A percentile compares a stretch with the other conserved stretches of the same genome.
These are phyloP conservation scores for Formicarius rufipectus DNA, from an alignment of 2,113 vertebrate species.

Conservation along the genomic window DNA sequence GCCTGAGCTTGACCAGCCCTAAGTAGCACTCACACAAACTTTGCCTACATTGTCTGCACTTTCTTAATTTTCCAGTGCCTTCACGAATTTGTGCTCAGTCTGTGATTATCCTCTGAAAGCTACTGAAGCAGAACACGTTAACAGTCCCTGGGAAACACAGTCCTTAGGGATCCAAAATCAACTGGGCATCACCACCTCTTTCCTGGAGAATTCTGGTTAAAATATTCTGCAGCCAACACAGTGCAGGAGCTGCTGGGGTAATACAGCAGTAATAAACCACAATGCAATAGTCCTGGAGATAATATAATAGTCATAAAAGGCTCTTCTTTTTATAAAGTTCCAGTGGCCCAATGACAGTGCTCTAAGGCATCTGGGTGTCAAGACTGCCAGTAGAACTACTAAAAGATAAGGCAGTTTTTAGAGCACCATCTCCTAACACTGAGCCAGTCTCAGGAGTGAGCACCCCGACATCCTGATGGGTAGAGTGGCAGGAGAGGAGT, in stretches of 20 bases:
- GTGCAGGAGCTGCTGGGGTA: background rate
- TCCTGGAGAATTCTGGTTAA: background rate
- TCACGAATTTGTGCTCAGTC: background rate
- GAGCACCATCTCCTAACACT: background rate
- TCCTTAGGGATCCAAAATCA: background rate
- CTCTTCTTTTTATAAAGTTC: background rate
- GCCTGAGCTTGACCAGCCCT: background rate
- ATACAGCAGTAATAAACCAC: background rate
- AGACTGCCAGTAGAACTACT: background rate
- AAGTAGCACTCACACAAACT: background rate
- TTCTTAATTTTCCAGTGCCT: background rate
- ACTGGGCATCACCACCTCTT: background rate
- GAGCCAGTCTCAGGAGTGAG: background rate
- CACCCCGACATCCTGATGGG: background rate
- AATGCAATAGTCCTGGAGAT: background rate
- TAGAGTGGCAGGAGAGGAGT: rapidly evolving
- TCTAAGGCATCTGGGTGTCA: background rate
- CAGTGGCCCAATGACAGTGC: background rate
- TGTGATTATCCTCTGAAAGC: background rate
- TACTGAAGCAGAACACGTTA: background rate
- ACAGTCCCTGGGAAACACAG: background rate
- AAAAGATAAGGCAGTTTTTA: background rate
- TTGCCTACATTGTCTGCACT: background rate
- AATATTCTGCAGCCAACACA: background rate
- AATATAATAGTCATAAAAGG: background rate